Conservation (phyloP, 2,113 vertebrate genomes). For the Myiozetetes cayanensis region DNA sequence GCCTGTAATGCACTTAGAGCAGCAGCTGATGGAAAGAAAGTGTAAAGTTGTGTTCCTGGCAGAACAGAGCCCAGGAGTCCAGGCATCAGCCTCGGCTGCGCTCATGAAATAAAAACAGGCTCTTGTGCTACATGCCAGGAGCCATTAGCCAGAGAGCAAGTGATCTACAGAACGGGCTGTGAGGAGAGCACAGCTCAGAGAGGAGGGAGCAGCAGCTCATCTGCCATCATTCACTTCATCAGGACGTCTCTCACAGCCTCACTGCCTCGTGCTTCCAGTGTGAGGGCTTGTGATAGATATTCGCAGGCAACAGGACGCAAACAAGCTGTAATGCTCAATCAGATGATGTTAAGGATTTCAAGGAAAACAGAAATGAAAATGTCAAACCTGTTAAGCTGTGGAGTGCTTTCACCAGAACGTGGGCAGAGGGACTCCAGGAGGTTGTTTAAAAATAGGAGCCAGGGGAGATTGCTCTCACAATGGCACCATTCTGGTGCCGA, state of each 20-base stretch:
- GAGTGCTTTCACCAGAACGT: conserved; percentile 32
- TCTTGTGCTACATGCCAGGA: not conserved
- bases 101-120: not conserved
- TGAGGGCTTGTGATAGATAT: not conserved
- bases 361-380: conserved; percentile 42
- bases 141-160: conserved; percentile 8
- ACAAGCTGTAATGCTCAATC: conserved; percentile 5
- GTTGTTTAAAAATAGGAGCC: conserved; percentile 50
- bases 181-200: not conserved
- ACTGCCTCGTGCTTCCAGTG: not conserved
- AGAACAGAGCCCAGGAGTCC: not conserved
- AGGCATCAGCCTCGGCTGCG: not conserved
- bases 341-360: not conserved
- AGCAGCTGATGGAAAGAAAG: not conserved
- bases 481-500: not conserved
- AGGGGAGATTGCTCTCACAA: conserved; percentile 42
- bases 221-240: not conserved
- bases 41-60: not conserved
- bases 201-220: not conserved
- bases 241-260: not conserved
- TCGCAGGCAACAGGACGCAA: not conserved
- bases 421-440: conserved; percentile 53
- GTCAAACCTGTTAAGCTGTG: conserved; percentile 45
- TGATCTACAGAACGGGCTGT: not conserved
- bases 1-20: not conserved